Conservation (phyloP, 2,797 vertebrate species). For the Anabacerthia variegaticeps region DNA sequence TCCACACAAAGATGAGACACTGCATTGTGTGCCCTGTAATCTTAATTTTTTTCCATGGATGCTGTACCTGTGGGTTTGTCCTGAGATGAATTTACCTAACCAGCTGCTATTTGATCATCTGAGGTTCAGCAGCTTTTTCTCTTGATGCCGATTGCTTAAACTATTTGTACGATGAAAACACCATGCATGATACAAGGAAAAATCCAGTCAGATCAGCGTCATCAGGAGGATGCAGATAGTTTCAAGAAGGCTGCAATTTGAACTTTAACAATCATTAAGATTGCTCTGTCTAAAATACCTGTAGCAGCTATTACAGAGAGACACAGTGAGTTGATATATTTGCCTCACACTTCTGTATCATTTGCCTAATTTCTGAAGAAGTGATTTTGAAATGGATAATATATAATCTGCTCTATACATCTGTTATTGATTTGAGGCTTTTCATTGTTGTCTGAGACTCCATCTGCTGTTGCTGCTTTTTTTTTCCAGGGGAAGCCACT, state of each 20-base stretch:
- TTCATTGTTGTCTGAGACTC: slow-evolving; percentile 77
- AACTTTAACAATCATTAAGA: background rate
- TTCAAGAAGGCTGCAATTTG: background rate
- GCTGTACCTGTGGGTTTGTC: background rate
- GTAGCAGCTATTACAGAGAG: background rate
- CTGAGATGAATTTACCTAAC: background rate
- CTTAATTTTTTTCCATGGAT: background rate
- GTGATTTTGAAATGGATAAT: slow-evolving; percentile 42
- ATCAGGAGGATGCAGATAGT: background rate
- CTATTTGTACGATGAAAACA: background rate
- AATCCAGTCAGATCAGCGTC: background rate
- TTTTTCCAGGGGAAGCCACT: slow-evolving; percentile 82
- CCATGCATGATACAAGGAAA: background rate
- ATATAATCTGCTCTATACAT: slow-evolving; percentile 67
- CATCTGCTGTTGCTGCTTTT: slow-evolving; percentile 76
- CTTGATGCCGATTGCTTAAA: background rate
- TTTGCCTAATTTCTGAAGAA: slow-evolving; percentile 15
- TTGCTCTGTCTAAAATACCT: background rate
- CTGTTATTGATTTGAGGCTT: slow-evolving; percentile 75
- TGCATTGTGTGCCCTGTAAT: background rate
- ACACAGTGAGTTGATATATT: background rate
- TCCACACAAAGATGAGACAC: background rate
- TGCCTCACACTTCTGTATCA: background rate
- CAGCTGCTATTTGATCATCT: background rate
- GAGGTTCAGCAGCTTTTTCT: background rate